Evolutionary conservation across 2,888 invertebrate genomes (phyloP).

Genomic region (Dorcus hopei): DNA sequence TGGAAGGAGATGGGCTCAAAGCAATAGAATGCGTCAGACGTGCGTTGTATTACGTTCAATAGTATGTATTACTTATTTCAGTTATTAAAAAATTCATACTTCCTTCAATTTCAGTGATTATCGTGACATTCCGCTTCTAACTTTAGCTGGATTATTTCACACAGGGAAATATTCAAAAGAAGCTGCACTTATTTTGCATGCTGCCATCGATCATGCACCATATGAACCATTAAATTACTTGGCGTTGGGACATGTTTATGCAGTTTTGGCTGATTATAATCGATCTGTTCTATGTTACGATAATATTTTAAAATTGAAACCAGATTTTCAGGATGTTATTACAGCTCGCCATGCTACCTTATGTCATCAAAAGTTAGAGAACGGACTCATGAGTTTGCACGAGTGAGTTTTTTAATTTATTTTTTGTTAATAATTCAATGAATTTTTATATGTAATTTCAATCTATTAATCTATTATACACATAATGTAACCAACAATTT

Average conservation of each 20-base stretch:
- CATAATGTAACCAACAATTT: too few species aligned
- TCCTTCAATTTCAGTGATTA: slow-evolving; percentile 55
- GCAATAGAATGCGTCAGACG: slow-evolving; percentile 77
- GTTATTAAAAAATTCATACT: background rate
- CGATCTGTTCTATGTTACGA: slow-evolving; percentile 66
- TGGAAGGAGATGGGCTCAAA: slow-evolving; percentile 68
- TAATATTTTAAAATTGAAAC: slow-evolving; percentile 62
- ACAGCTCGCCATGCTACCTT: slow-evolving; percentile 63
- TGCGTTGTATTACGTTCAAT: slow-evolving; percentile 71
- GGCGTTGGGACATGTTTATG: slow-evolving; percentile 71
- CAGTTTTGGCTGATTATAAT: slow-evolving; percentile 67
- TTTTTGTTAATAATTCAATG: background rate
- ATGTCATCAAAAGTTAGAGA: slow-evolving; percentile 65
- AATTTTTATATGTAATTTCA: background rate
- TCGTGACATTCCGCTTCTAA: slow-evolving; percentile 70
- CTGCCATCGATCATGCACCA: slow-evolving; percentile 70
- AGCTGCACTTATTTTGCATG: slow-evolving; percentile 68
- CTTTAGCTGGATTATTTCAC: slow-evolving; percentile 71
- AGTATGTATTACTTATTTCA: slow-evolving; percentile 43
- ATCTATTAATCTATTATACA: too few species aligned
- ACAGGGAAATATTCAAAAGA: slow-evolving; percentile 62
- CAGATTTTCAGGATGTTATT: slow-evolving; percentile 59
- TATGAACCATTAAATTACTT: slow-evolving; percentile 61
- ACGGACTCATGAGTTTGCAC: slow-evolving; percentile 61
- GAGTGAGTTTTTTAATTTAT: slow-evolving; percentile 53